phyloP scores from a whole-genome alignment of 2,888 invertebrate species.

The Acanthosoma haemorrhoidale region DNA sequence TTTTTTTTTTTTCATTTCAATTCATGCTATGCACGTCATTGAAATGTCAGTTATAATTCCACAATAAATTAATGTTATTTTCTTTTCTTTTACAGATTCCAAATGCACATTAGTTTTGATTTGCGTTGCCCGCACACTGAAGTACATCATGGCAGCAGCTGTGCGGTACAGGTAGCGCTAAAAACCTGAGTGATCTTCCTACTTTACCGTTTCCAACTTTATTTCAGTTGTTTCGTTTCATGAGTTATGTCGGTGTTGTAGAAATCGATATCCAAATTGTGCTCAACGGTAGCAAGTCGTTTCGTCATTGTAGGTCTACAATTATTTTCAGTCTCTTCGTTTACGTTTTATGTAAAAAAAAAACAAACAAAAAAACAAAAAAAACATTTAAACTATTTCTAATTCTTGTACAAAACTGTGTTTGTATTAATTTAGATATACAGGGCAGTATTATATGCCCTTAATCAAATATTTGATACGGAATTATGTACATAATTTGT shows the following conservation, averaged over 20 bases:
- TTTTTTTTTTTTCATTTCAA: too few relatives aligned
- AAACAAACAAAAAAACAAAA: background rate
- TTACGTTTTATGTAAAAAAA: background rate
- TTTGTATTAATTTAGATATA: background rate
- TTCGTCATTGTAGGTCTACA: background rate
- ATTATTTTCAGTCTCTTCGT: background rate
- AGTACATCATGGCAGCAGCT: background rate
- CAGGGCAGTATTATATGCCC: background rate
- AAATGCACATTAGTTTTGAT: background rate
- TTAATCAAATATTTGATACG: background rate
- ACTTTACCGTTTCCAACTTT: too few relatives aligned
- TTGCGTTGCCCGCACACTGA: background rate
- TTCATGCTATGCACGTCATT: too few relatives aligned
- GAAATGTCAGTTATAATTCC: too few relatives aligned
- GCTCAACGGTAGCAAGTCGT: background rate
- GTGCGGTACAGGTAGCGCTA: background rate
- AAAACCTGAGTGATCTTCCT: background rate
- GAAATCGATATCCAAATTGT: too few relatives aligned
- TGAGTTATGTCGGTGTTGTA: too few relatives aligned
- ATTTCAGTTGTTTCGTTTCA: background rate
- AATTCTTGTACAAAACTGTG: background rate
- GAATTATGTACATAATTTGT: background rate
- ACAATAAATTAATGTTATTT: too few relatives aligned
- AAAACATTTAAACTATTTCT: background rate
- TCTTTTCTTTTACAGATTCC: background rate